phyloP scores from a whole-genome alignment of 2,797 vertebrate species.

The Chiroxiphia lanceolata region DNA sequence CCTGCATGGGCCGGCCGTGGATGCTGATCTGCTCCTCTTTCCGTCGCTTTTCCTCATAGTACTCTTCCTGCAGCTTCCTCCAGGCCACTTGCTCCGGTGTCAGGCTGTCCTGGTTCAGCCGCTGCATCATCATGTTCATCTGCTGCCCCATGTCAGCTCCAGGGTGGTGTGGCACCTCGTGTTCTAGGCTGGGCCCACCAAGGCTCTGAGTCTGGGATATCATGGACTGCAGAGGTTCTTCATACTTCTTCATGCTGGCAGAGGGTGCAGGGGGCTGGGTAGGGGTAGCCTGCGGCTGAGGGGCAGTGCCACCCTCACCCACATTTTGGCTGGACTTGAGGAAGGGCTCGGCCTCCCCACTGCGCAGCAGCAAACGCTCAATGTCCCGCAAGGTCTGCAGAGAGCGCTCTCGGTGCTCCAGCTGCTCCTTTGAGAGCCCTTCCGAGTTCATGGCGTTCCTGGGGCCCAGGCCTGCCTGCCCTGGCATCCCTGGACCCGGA shows the following conservation, averaged over 20 bases:
- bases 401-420: conserved; percentile 95
- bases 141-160: conserved; percentile 88
- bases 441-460: conserved; percentile 76
- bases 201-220: conserved; percentile 94
- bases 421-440: conserved; percentile 93
- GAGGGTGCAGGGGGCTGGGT: conserved; percentile 39
- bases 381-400: conserved; percentile 95
- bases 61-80: conserved; percentile 97
- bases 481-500: conserved; percentile 69
- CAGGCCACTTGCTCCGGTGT: conserved; percentile 95
- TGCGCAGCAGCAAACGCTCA: conserved; percentile 89
- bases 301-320: conserved; percentile 52
- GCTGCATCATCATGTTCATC: conserved; percentile 84
- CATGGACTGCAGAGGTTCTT: conserved; percentile 95
- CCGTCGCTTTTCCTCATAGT: conserved; percentile 94
- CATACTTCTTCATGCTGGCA: conserved; percentile 85
- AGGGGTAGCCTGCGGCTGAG: conserved; percentile 55
- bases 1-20: conserved; percentile 76
- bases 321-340: conserved; percentile 66
- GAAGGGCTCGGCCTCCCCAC: conserved; percentile 78
- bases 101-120: conserved; percentile 86
- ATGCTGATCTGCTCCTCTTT: conserved; percentile 88
- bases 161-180: conserved; percentile 78
- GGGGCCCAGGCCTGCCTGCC: conserved; percentile 64
- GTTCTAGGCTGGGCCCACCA: conserved; percentile 81